Evolutionary conservation across 2,113 vertebrate genomes (phyloP).

Genomic region (Cottus gobio): DNA sequence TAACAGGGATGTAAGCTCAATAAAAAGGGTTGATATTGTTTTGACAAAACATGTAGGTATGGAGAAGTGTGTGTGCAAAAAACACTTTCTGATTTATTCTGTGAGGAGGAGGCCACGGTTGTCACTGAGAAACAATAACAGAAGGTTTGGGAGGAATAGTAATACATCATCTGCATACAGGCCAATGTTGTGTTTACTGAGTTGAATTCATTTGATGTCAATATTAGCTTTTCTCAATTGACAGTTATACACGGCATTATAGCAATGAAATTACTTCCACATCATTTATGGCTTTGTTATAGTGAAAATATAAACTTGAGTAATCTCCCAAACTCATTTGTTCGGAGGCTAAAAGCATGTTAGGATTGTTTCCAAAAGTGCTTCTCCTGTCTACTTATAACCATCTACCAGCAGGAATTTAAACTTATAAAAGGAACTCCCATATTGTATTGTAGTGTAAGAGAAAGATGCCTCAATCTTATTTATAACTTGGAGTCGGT

Average conservation of each 20-base stretch:
- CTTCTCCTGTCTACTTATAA: background rate
- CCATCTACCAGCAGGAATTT: conserved; percentile 5
- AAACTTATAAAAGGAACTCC: background rate
- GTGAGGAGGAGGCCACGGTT: background rate
- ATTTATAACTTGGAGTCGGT: conserved; percentile 18
- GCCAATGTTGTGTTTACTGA: background rate
- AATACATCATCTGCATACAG: conserved; percentile 8
- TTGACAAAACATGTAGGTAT: background rate
- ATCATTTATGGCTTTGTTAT: background rate
- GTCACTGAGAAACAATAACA: background rate
- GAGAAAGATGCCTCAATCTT: conserved; percentile 3
- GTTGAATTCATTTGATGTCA: background rate
- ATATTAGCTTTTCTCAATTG: background rate
- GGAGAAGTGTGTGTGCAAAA: background rate
- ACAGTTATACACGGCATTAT: background rate
- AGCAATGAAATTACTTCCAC: background rate
- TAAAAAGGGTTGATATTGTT: background rate
- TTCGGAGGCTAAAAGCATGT: background rate
- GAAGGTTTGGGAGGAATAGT: background rate
- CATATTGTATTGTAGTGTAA: background rate
- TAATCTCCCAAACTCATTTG: background rate
- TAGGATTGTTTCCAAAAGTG: conserved; percentile 3
- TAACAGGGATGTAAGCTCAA: background rate
- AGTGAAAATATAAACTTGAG: background rate
- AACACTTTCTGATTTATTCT: background rate